Conservation (phyloP, 2,113 vertebrate genomes). For the Nerophis lumbriciformis region DNA sequence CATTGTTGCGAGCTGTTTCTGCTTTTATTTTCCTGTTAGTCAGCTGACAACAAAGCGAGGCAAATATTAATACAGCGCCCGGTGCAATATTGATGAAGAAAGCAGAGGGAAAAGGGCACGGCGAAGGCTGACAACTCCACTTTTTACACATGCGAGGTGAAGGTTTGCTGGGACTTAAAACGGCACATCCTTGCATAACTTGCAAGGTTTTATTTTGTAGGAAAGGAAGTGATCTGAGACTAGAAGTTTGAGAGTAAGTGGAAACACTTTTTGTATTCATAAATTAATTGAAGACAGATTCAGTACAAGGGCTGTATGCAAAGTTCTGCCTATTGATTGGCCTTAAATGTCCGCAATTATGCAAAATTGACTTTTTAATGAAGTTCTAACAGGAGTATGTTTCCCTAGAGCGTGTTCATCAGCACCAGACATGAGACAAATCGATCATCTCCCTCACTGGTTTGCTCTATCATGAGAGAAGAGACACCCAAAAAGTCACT, state of each 20-base stretch:
- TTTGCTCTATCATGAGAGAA: too few species aligned
- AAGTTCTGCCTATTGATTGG: too few species aligned
- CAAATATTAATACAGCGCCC: constrained; percentile 59
- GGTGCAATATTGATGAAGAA: constrained; percentile 64
- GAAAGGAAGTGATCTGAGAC: constrained; percentile 1
- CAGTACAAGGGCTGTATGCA: too few species aligned
- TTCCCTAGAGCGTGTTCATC: too few species aligned
- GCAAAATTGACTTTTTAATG: too few species aligned
- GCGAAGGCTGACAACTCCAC: constrained; percentile 38
- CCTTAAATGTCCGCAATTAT: too few species aligned
- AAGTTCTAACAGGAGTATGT: too few species aligned
- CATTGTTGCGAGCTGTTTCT: constrained; percentile 46
- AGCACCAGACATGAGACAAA: too few species aligned
- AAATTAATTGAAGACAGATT: not conserved
- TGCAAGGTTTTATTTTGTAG: constrained; percentile 18
- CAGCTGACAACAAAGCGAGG: constrained; percentile 55
- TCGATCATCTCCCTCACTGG: too few species aligned
- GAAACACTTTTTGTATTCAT: not conserved
- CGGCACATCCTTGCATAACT: constrained; percentile 19
- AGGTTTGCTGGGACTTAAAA: constrained; percentile 37
- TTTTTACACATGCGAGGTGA: constrained; percentile 23
- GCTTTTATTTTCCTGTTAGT: constrained; percentile 44
- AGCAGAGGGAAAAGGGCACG: constrained; percentile 41
- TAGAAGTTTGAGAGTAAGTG: not conserved
- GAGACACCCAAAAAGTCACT: too few species aligned